phyloP scores from a whole-genome alignment of 2,888 invertebrate genomes.

The Pegoplata infirma region DNA sequence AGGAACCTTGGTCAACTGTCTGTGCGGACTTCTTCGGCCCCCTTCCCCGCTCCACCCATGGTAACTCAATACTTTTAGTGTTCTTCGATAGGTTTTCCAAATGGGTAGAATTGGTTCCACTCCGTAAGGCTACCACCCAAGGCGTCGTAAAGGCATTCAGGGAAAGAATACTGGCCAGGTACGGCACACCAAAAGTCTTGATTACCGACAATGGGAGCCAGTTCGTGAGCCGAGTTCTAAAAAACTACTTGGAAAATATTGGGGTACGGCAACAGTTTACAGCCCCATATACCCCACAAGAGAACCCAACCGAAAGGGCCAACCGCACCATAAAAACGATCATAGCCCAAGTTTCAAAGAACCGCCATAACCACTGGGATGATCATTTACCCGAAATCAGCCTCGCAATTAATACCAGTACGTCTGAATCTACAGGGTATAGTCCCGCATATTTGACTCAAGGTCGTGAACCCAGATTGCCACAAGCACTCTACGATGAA shows the following conservation, averaged over 20 bases:
- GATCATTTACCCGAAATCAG: conserved; percentile 17
- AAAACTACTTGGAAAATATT: background rate
- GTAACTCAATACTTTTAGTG: background rate
- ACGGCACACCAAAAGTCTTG: conserved; percentile 4
- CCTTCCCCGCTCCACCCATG: background rate
- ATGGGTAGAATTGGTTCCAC: conserved; percentile 21
- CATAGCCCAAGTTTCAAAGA: background rate
- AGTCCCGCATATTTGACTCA: background rate
- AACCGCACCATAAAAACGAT: background rate
- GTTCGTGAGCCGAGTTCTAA: conserved; percentile 5
- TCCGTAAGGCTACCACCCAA: conserved; percentile 5
- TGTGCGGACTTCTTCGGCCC: conserved; percentile 14
- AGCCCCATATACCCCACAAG: conserved; percentile 12
- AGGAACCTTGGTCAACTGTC: background rate
- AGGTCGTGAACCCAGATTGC: conserved; percentile 16
- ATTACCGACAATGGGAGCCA: conserved; percentile 14
- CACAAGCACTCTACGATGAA: background rate
- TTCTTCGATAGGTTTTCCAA: conserved; percentile 24
- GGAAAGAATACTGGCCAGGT: conserved; percentile 8
- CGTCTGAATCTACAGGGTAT: background rate
- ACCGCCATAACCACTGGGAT: background rate
- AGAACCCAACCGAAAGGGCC: conserved; percentile 21
- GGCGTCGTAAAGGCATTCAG: conserved; percentile 1
- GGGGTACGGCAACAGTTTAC: conserved; percentile 17
- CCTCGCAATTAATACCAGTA: conserved; percentile 10